phyloP scores from a whole-genome alignment of 2,113 vertebrate species.

The Cyanistes caeruleus region DNA sequence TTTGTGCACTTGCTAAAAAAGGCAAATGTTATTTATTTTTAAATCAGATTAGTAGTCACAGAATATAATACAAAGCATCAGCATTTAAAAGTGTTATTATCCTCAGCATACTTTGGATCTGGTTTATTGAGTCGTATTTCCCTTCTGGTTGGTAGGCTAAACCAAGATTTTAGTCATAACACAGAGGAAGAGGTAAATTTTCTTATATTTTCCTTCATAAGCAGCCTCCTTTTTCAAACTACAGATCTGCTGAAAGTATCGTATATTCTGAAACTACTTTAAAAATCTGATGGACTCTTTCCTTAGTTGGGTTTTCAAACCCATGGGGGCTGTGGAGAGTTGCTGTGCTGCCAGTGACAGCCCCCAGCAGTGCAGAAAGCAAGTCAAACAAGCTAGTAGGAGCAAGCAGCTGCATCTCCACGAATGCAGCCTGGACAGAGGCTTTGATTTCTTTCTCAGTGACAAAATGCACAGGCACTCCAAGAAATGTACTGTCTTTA shows the following conservation, averaged over 20 bases:
- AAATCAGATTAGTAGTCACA: conserved; percentile 40
- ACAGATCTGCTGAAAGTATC: not conserved
- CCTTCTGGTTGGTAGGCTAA: not conserved
- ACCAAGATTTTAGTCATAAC: not conserved
- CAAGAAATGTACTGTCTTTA: not conserved
- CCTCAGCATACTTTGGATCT: not conserved
- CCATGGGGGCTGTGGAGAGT: not conserved
- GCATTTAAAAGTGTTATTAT: conserved; percentile 24
- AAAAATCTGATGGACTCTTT: not conserved
- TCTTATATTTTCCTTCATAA: not conserved
- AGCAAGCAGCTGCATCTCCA: not conserved
- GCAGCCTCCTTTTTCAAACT: not conserved
- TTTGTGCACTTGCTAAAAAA: conserved; percentile 39
- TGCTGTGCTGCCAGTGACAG: fast-evolving
- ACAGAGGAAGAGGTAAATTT: not conserved
- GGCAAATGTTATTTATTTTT: conserved; percentile 32
- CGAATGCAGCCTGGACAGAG: not conserved
- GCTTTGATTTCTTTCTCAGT: not conserved
- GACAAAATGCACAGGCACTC: not conserved
- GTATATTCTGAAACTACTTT: not conserved
- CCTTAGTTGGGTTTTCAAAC: not conserved
- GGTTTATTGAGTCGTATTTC: not conserved
- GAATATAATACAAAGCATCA: conserved; percentile 10
- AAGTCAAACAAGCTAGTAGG: fast-evolving
- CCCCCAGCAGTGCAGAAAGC: not conserved